A percentile compares a stretch with the other conserved stretches of the same genome.
Conservation (phyloP, 2,797 vertebrate species). For the Thripadectes ignobilis region DNA sequence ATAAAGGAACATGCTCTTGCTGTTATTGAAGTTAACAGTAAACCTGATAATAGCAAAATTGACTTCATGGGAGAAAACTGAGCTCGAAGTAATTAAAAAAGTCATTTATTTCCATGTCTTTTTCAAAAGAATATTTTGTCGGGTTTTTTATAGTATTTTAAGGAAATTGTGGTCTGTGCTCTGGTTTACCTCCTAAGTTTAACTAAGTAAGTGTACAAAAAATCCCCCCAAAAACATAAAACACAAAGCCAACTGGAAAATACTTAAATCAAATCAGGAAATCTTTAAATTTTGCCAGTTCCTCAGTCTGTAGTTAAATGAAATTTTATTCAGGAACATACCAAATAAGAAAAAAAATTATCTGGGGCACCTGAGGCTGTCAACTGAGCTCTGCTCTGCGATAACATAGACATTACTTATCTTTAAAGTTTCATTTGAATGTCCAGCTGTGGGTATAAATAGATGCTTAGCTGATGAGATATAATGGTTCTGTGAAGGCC, state of each 20-base stretch:
- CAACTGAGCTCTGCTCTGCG: background rate
- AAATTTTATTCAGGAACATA: background rate
- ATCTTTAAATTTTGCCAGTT: background rate
- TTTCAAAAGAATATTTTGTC: background rate
- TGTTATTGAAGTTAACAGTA: background rate
- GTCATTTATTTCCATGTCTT: background rate
- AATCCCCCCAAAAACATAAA: background rate
- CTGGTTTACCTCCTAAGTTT: background rate
- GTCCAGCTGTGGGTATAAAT: background rate
- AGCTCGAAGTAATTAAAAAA: background rate
- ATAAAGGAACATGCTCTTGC: background rate
- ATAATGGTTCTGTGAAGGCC: background rate
- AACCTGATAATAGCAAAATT: background rate
- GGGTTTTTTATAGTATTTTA: background rate
- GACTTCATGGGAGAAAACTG: background rate
- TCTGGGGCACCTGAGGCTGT: background rate
- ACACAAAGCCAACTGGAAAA: background rate
- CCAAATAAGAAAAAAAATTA: background rate
- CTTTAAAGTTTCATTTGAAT: background rate
- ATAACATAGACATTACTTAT: background rate
- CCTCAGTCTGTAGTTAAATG: background rate
- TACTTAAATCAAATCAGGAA: background rate
- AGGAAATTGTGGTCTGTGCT: background rate
- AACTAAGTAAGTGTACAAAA: background rate
- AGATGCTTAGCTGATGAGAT: background rate